phyloP scores from a whole-genome alignment of 2,113 vertebrate species.

The Notarius lentiginosus region DNA sequence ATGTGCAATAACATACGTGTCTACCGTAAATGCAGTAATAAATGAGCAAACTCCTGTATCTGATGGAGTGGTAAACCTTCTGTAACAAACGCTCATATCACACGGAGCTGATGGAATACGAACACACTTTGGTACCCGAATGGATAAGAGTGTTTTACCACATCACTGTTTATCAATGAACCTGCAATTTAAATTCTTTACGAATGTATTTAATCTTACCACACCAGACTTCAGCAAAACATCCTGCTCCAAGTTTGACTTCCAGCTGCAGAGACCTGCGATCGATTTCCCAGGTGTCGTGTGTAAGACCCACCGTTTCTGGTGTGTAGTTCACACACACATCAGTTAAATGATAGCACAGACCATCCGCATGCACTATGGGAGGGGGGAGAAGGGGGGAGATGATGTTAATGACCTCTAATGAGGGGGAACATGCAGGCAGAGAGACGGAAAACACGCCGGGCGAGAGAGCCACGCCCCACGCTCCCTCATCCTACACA shows the following conservation, averaged over 20 bases:
- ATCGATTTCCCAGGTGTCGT: slow-evolving; percentile 96
- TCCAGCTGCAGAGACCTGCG: slow-evolving; percentile 85
- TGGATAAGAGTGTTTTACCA: background rate
- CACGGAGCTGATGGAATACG: background rate
- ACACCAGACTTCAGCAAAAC: slow-evolving; percentile 98
- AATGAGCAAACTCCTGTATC: too few relatives aligned
- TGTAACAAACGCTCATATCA: background rate
- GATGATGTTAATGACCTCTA: slow-evolving; percentile 74
- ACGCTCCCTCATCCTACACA: background rate
- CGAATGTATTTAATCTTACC: slow-evolving; percentile 78
- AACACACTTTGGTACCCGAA: background rate
- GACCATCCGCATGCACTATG: slow-evolving; percentile 96
- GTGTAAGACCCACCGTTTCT: slow-evolving; percentile 95
- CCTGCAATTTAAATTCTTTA: background rate
- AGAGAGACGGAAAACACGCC: slow-evolving; percentile 66
- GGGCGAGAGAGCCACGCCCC: background rate
- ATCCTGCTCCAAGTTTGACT: slow-evolving; percentile 95
- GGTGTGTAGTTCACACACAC: slow-evolving; percentile 91
- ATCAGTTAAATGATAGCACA: slow-evolving; percentile 96
- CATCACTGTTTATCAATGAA: background rate
- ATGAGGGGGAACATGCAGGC: slow-evolving; percentile 80
- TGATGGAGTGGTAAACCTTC: too few relatives aligned
- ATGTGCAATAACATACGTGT: too few relatives aligned
- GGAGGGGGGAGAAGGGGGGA: slow-evolving; percentile 76
- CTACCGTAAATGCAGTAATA: background rate